Evolutionary conservation across 2,113 vertebrate genomes (phyloP), one percentile per base, ranked within the genome.

Genomic region (Podiceps cristatus): DNA sequence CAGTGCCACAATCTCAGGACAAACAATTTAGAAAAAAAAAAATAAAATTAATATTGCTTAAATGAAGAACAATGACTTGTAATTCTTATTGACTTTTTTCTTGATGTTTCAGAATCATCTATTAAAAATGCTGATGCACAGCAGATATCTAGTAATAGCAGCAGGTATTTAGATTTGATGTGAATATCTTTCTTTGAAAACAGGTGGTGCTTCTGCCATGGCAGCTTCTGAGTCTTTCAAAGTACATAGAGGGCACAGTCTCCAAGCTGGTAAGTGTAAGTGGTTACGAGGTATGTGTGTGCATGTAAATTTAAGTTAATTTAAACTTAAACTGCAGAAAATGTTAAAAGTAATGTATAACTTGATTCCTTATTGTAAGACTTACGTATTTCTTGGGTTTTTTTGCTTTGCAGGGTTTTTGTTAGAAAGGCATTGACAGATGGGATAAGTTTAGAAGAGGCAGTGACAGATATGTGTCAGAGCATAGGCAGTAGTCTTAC

Each of bases 201-300:
- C 74, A 97, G 97, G 96, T 95, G 85, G 96, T 94, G 85, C 96
- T 88, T 95, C 97, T 91, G 84, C 78, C 52, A 56, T 92, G 95
- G 82, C 94, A 96, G 88, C 96, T 94, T 95, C 97, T 93, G 97
- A 93, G 76, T 94, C 97, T 66, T 86, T 96, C 49, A 97, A 97
- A 94, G 58, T 85, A 42, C 93, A 94, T 2, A 97, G 95, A 93
- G 92, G 96, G 42, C 95, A 97, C 64, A 82, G 90, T 71, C 71
- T 97, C 35, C 92, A 95, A 83, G 63, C 93, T 92, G 97, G 97
- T 98, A 95, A 72, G 96, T 96, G 2, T 42, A 58, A 77, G 42
- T 45, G 56, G 23, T 85, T 73, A 72, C 18, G 12, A 85, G 28
- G 23, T 73, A 37, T n/a, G 47, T 81, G 28, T 55, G 18, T 79